A percentile compares a stretch with the other conserved stretches of the same genome.
Conservation (phyloP, 2,113 vertebrate species). For the Cyanistes caeruleus region DNA sequence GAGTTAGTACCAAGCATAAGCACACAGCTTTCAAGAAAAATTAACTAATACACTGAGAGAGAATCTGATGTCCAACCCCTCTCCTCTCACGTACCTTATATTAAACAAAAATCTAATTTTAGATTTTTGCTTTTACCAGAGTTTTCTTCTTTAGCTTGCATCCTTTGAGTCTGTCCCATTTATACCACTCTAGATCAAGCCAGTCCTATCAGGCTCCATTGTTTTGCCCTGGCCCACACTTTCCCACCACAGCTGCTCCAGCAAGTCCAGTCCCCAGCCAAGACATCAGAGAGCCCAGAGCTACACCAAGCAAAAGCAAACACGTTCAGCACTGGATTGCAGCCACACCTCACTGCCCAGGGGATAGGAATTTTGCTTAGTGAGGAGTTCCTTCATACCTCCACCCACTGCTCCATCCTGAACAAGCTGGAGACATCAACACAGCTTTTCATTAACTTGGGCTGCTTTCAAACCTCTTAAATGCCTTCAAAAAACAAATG, state of each 20-base stretch:
- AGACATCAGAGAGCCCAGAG: conserved; percentile 27
- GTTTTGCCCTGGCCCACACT: not conserved
- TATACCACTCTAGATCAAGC: not conserved
- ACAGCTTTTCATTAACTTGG: conserved; percentile 35
- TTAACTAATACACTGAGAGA: not conserved
- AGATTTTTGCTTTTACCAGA: not conserved
- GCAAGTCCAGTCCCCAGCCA: not conserved
- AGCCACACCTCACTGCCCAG: conserved; percentile 57
- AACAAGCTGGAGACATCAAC: conserved; percentile 26
- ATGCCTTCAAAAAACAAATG: conserved; percentile 28
- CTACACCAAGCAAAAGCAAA: not conserved
- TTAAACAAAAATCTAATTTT: not conserved
- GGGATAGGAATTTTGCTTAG: conserved; percentile 59
- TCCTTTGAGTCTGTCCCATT: not conserved
- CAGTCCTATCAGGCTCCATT: not conserved
- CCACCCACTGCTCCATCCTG: conserved; percentile 43
- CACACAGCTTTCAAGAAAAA: not conserved
- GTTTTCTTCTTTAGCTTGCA: not conserved
- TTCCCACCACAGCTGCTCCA: not conserved
- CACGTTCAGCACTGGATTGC: not conserved
- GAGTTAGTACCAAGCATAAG: not conserved
- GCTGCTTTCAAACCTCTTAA: conserved; percentile 17
- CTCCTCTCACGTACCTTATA: not conserved
- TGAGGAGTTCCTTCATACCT: not conserved
- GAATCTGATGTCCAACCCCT: not conserved